phyloP scores from a whole-genome alignment of 2,797 vertebrate genomes.

The Pantherophis vulpinus region DNA sequence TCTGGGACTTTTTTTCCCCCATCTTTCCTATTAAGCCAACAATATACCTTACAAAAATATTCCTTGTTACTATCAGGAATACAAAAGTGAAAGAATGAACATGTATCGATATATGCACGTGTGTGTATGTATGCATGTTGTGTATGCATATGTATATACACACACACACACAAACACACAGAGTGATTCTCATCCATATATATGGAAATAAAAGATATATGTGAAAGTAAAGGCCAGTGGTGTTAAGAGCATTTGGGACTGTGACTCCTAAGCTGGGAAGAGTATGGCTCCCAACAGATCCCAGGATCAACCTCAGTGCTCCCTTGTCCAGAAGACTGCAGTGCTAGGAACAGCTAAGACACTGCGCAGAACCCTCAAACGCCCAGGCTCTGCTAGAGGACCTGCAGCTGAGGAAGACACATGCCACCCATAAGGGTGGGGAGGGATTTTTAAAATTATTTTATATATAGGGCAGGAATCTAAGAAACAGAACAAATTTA shows the following conservation, averaged over 20 bases:
- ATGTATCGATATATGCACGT: background rate
- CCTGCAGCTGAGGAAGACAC: no score
- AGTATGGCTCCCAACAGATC: background rate
- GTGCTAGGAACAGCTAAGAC: background rate
- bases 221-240: background rate
- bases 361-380: background rate
- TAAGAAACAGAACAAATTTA: background rate
- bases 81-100: background rate
- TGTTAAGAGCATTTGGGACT: background rate
- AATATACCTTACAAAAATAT: background rate
- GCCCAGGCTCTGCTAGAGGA: no score
- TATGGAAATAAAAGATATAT: background rate
- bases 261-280: background rate
- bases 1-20: background rate
- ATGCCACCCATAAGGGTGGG: no score
- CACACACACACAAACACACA: background rate
- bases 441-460: no score
- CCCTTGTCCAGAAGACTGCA: background rate
- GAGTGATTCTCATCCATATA: background rate
- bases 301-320: background rate
- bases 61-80: background rate
- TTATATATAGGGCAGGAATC: accelerated
- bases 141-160: background rate
- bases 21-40: background rate
- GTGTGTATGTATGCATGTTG: background rate